phyloP scores from a whole-genome alignment of 1,140 invertebrate species.

The Conus betulinus region DNA sequence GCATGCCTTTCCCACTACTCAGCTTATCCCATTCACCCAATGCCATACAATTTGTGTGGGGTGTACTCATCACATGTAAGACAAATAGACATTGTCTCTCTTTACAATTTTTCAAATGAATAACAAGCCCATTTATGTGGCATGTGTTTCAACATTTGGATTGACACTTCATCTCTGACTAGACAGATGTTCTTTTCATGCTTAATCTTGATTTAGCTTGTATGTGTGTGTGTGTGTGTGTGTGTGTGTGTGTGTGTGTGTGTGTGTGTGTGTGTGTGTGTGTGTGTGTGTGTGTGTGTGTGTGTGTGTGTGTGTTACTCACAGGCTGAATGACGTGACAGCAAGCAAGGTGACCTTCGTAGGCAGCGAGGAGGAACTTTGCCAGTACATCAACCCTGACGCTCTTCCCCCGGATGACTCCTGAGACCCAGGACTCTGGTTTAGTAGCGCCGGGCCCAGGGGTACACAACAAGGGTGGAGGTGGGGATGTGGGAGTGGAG shows the following conservation, averaged over 20 bases:
- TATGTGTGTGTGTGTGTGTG: too few relatives aligned
- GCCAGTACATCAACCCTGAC: constrained; percentile 85
- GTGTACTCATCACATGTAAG: too few relatives aligned
- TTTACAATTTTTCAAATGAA: too few relatives aligned
- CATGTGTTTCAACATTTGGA: neutral
- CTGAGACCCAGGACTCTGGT: neutral
- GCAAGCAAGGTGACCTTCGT: constrained; percentile 85
- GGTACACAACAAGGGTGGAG: neutral
- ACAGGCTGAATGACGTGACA: constrained; percentile 85
- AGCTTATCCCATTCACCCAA: too few relatives aligned
- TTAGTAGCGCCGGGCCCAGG: neutral
- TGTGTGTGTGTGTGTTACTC: neutral
- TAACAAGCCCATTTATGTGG: neutral
- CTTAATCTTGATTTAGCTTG: too few relatives aligned
- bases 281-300: neutral
- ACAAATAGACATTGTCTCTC: too few relatives aligned
- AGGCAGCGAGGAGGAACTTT: constrained; percentile 82
- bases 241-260: too few relatives aligned
- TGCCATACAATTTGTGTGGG: too few relatives aligned
- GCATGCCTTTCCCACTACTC: too few relatives aligned
- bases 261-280: neutral
- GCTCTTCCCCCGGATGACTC: constrained; percentile 79
- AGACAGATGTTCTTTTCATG: too few relatives aligned
- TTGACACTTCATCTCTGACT: too few relatives aligned
- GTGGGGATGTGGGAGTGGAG: neutral